Conservation (phyloP, 2,888 invertebrate genomes). For the Thereva nobilitata region DNA sequence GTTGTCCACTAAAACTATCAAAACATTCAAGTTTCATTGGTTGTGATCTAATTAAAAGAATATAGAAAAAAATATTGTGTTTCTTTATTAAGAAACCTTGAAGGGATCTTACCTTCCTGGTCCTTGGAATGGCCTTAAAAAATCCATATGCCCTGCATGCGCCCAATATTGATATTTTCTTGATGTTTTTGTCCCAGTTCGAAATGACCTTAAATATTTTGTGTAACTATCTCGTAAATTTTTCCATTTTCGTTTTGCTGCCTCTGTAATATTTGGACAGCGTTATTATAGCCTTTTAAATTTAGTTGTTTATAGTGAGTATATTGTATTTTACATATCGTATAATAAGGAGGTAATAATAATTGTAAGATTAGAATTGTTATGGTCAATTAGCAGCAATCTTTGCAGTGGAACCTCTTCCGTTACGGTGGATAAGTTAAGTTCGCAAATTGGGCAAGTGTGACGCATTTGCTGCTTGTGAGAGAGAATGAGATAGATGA, state of each 20-base stretch:
- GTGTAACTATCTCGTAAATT: slow-evolving; percentile 58
- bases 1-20: not conserved
- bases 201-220: slow-evolving; percentile 57
- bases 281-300: not conserved
- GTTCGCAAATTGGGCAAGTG: too few relatives aligned
- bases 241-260: slow-evolving; percentile 58
- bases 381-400: too few relatives aligned
- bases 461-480: too few relatives aligned
- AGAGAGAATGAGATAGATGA: too few relatives aligned
- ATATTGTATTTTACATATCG: too few relatives aligned
- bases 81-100: not conserved
- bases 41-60: slow-evolving; percentile 32
- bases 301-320: too few relatives aligned
- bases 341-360: too few relatives aligned
- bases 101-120: slow-evolving; percentile 51
- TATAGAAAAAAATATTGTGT: slow-evolving; percentile 1
- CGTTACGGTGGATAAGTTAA: too few relatives aligned
- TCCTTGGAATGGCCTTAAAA: slow-evolving; percentile 56
- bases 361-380: too few relatives aligned
- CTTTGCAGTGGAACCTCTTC: too few relatives aligned
- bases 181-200: slow-evolving; percentile 56
- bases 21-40: not conserved
- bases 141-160: slow-evolving; percentile 58
- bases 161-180: slow-evolving; percentile 58
- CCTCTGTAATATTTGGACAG: slow-evolving; percentile 48